A percentile compares a stretch with the other conserved stretches of the same genome.
Evolutionary conservation across 2,888 invertebrate genomes (phyloP).

Genomic region (Trisateles emortualis): DNA sequence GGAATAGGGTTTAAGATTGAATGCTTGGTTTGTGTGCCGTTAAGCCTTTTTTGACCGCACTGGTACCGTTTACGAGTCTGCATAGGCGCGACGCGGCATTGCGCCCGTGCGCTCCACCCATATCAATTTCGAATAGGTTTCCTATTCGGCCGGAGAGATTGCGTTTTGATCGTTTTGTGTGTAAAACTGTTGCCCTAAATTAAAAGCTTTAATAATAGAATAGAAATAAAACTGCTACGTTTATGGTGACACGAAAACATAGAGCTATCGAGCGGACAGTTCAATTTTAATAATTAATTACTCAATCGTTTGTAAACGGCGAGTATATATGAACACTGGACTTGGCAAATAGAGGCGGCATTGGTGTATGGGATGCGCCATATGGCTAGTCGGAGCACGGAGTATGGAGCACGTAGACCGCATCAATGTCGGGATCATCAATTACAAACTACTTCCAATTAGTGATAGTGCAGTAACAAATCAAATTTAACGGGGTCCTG

Average conservation of each 20-base stretch:
- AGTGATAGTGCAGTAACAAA: slow-evolving; percentile 81
- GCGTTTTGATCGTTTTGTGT: slow-evolving; percentile 84
- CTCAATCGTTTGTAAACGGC: slow-evolving; percentile 65
- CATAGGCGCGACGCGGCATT: slow-evolving; percentile 79
- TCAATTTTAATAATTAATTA: slow-evolving; percentile 73
- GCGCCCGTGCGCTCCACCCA: slow-evolving; percentile 81
- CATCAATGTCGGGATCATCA: slow-evolving; percentile 66
- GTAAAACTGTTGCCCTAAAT: slow-evolving; percentile 85
- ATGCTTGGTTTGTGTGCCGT: slow-evolving; percentile 35
- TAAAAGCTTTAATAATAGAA: slow-evolving; percentile 85
- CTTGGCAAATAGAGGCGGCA: slow-evolving; percentile 5
- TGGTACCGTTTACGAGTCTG: slow-evolving; percentile 79
- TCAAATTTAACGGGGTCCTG: slow-evolving; percentile 76
- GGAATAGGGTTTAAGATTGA: slow-evolving; percentile 58
- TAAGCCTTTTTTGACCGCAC: slow-evolving; percentile 62
- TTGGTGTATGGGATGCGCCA: background rate
- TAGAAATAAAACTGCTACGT: slow-evolving; percentile 75
- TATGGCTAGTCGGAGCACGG: slow-evolving; percentile 48
- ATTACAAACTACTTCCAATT: slow-evolving; percentile 79
- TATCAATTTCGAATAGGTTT: slow-evolving; percentile 86
- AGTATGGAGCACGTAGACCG: slow-evolving; percentile 55
- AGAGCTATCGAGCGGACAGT: slow-evolving; percentile 56
- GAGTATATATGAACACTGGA: slow-evolving; percentile 23
- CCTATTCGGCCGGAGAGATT: slow-evolving; percentile 82
- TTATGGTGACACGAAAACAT: slow-evolving; percentile 69